Evolutionary conservation across 2,888 invertebrate species (phyloP), one percentile per base, ranked within the genome.

Genomic region (Acleris sparsana): DNA sequence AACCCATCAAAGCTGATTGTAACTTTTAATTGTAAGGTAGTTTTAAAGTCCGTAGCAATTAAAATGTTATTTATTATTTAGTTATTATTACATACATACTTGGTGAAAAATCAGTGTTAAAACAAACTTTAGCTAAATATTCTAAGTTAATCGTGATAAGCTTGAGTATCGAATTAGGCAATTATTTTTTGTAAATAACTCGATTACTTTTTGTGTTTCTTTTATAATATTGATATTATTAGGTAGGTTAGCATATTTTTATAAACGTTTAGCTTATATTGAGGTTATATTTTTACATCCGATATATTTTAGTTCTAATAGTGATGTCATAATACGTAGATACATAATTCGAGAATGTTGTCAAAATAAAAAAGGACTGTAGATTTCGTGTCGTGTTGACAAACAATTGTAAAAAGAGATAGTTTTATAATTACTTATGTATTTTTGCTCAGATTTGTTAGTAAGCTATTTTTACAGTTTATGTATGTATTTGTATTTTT

Each of bases 21-120:
- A 70, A 76, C 74, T 66, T 75, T 68, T 71, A 70, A 70, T 71
- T 74, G 71, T 72, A 70, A 63, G 59, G 57, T 71, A 70, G 69
- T 73, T 68, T 67, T 74, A 72, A 68, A 64, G 53, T 53, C 68
- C 69, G 70, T 63, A 71, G 72, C 72, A 76, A 75, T 75, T 62
- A 68, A 80, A 82, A 83, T 89, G 92, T 92, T 92, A 92, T 92
- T 92, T 92, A 92, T 90, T 92, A 83, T 92, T 82, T 92, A 91
- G 74, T 75, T 84, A 70, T 68, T 84, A 70, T 69, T 73, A 65
- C 67, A 25, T 65, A 62, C n/a, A 25, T 65, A 62, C n/a, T 46
- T 49, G 22, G 33, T 44, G 53, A 5, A 69, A 63, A 58, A 51
- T 46, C 56, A 67, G 63, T 74, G 67, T 68, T 75, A 43, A 43